Conservation (phyloP, 2,113 vertebrate genomes). For the Pholis gunnellus region DNA sequence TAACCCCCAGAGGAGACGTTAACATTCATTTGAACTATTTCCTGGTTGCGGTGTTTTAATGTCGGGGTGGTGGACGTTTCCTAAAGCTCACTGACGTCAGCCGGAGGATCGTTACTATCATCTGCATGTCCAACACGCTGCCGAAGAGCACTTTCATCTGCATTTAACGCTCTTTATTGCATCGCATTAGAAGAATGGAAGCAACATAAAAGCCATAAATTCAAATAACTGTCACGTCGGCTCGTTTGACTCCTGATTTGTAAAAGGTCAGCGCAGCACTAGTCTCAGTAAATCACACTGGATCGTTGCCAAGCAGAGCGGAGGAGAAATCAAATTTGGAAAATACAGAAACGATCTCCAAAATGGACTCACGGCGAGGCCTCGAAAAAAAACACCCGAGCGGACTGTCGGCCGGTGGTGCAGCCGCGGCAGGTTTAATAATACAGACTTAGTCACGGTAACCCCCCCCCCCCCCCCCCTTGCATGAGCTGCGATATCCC, state of each 20-base stretch:
- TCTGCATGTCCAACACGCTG: slow-evolving; percentile 1
- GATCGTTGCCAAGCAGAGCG: slow-evolving; percentile 17
- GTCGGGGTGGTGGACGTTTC: background rate
- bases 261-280: slow-evolving; percentile 55
- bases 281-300: slow-evolving; percentile 34
- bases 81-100: background rate
- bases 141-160: slow-evolving; percentile 25
- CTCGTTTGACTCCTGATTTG: slow-evolving; percentile 56
- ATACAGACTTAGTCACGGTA: slow-evolving; percentile 45
- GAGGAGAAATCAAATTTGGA: slow-evolving; percentile 18
- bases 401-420: slow-evolving; percentile 24
- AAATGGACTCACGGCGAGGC: slow-evolving; percentile 6
- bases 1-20: background rate
- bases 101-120: slow-evolving; percentile 6
- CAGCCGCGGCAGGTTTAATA: slow-evolving; percentile 51
- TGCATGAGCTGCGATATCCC: slow-evolving; percentile 40
- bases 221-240: slow-evolving; percentile 37
- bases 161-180: slow-evolving; percentile 32
- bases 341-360: slow-evolving; percentile 21
- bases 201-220: slow-evolving; percentile 46
- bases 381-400: slow-evolving; percentile 14
- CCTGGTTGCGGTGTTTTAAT: background rate
- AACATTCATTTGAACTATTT: background rate
- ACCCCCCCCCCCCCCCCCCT: slow-evolving; percentile 24
- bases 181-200: slow-evolving; percentile 36